A percentile compares a stretch with the other conserved stretches of the same genome.
phyloP scores from a whole-genome alignment of 1,140 invertebrate species.

The Anastatus disparis region DNA sequence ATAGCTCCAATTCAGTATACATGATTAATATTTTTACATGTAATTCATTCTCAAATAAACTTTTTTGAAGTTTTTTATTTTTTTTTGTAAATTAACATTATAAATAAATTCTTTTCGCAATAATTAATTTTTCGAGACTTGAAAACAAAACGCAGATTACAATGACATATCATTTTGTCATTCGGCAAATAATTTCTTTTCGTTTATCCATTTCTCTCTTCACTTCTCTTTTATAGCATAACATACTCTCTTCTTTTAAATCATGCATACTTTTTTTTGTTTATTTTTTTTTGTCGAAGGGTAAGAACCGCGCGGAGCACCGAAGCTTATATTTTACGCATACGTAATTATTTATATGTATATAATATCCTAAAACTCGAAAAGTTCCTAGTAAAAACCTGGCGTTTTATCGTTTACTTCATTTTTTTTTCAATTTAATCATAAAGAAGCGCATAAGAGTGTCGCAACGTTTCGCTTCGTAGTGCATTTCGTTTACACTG shows the following conservation, averaged over 20 bases:
- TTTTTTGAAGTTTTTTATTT: background rate
- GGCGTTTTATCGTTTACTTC: slow-evolving; percentile 17
- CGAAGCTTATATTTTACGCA: slow-evolving; percentile 13
- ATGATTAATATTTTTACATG: background rate
- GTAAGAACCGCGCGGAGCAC: background rate
- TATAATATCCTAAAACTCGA: slow-evolving; percentile 34
- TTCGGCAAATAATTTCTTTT: background rate
- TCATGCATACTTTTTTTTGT: slow-evolving; percentile 3
- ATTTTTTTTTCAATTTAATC: slow-evolving; percentile 24
- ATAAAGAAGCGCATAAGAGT: slow-evolving; percentile 32
- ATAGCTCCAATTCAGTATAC: no score
- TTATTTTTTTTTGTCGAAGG: background rate
- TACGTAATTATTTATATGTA: slow-evolving; percentile 11
- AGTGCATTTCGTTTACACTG: background rate
- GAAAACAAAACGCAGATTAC: slow-evolving; percentile 5
- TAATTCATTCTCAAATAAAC: background rate
- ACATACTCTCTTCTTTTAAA: background rate
- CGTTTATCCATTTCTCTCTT: background rate
- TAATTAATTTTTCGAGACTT: background rate
- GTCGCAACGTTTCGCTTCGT: background rate
- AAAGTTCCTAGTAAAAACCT: slow-evolving; percentile 35
- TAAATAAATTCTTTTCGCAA: background rate
- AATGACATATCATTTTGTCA: background rate
- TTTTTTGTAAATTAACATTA: background rate
- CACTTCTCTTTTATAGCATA: background rate